Percentiles rank a stretch among this genome's conserved stretches.
Evolutionary conservation across 2,888 invertebrate species (phyloP).

Genomic region (Zygaena filipendulae): DNA sequence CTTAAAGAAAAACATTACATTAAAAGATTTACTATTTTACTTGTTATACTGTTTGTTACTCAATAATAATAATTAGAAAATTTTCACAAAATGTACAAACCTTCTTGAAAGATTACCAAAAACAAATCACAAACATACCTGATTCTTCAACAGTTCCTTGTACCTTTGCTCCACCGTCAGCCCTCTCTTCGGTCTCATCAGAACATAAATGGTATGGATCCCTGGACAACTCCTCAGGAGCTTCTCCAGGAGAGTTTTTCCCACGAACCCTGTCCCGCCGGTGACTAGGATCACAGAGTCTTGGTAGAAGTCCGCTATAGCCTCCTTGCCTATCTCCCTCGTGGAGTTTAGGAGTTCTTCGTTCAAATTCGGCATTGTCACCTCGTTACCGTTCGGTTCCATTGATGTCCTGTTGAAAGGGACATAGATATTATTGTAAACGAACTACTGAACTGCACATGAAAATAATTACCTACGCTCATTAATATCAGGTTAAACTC

Average conservation of each 20-base stretch:
- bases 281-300: slow-evolving; percentile 64
- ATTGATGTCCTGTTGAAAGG: slow-evolving; percentile 31
- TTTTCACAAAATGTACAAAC: too few relatives aligned
- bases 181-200: slow-evolving; percentile 82
- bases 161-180: slow-evolving; percentile 75
- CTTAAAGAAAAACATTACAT: too few relatives aligned
- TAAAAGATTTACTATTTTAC: too few relatives aligned
- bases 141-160: slow-evolving; percentile 79
- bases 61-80: too few relatives aligned
- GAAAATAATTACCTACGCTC: too few relatives aligned
- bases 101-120: too few relatives aligned
- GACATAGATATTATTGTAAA: too few relatives aligned
- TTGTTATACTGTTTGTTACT: too few relatives aligned
- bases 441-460: too few relatives aligned
- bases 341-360: too few relatives aligned
- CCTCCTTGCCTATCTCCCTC: too few relatives aligned
- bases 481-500: slow-evolving; percentile 1
- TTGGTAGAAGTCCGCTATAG: slow-evolving; percentile 61
- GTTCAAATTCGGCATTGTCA: slow-evolving; percentile 32
- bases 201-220: slow-evolving; percentile 79
- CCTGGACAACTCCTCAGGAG: slow-evolving; percentile 86
- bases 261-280: slow-evolving; percentile 85
- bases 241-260: slow-evolving; percentile 94
- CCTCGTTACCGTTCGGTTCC: slow-evolving; percentile 48
- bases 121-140: too few relatives aligned